Evolutionary conservation across 1,140 invertebrate species (phyloP).

Genomic region (Drosophila arawakana): DNA sequence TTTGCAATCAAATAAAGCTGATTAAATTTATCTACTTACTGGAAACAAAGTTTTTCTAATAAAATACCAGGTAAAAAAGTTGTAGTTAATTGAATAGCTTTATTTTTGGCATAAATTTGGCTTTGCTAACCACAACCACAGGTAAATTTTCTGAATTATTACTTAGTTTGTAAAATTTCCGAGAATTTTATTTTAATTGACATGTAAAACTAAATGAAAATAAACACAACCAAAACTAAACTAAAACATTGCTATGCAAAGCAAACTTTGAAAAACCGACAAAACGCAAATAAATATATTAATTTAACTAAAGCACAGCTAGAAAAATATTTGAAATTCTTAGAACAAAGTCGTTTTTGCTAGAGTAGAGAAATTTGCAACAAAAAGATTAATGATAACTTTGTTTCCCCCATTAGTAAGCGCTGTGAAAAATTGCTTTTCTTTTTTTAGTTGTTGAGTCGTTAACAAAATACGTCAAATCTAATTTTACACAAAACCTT

Average conservation of each 20-base stretch:
- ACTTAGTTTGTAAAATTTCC: no score
- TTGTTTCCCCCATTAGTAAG: background rate
- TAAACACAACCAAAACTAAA: background rate
- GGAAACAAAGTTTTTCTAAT: no score
- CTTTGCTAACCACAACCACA: no score
- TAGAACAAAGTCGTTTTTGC: background rate
- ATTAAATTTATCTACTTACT: no score
- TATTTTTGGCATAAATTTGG: no score
- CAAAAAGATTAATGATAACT: conserved; percentile 4
- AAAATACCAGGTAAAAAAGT: no score
- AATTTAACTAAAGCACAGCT: background rate
- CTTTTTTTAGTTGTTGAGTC: background rate
- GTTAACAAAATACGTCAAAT: conserved; percentile 1
- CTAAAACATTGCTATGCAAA: background rate
- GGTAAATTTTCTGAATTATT: no score
- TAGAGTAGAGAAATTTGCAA: background rate
- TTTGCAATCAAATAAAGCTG: no score
- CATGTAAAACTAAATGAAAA: background rate
- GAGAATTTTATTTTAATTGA: background rate
- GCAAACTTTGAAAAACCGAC: no score
- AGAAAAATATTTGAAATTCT: background rate
- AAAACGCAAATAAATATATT: background rate
- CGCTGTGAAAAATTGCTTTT: conserved; percentile 1
- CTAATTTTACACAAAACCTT: background rate
- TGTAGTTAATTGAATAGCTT: no score